Percentiles rank a stretch among this genome's conserved stretches.
Conservation (phyloP, 2,113 vertebrate genomes). For the Eolophus roseicapilla region DNA sequence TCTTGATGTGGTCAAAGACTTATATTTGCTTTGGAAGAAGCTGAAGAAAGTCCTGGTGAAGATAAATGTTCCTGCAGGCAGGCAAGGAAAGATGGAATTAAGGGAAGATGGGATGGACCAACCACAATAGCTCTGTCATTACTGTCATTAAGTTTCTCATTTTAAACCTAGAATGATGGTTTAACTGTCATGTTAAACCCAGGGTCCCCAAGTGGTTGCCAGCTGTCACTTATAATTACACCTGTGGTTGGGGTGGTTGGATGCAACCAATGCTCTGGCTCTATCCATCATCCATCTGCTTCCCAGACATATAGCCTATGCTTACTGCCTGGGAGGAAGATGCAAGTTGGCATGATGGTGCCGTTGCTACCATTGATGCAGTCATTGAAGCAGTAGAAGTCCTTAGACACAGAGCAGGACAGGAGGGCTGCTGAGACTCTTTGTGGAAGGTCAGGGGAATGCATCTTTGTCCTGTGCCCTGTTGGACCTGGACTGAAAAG, state of each 20-base stretch:
- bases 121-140: neutral
- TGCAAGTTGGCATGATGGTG: neutral
- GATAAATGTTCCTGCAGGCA: neutral
- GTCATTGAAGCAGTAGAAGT: neutral
- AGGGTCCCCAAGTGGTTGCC: neutral
- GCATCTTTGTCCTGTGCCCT: neutral
- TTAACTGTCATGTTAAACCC: neutral
- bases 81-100: neutral
- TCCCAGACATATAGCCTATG: neutral
- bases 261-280: neutral
- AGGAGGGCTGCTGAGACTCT: neutral
- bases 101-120: neutral
- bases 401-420: neutral
- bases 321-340: accelerated
- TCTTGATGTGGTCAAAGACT: neutral
- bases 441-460: neutral
- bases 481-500: neutral
- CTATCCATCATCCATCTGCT: neutral
- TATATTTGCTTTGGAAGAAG: neutral
- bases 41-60: neutral
- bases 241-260: neutral
- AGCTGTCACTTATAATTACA: neutral
- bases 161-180: neutral
- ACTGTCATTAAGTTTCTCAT: neutral
- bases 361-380: neutral